These are phyloP conservation scores for Cephonodes hylas DNA, from an alignment of 2,888 invertebrate species.

Conservation along the genomic window DNA sequence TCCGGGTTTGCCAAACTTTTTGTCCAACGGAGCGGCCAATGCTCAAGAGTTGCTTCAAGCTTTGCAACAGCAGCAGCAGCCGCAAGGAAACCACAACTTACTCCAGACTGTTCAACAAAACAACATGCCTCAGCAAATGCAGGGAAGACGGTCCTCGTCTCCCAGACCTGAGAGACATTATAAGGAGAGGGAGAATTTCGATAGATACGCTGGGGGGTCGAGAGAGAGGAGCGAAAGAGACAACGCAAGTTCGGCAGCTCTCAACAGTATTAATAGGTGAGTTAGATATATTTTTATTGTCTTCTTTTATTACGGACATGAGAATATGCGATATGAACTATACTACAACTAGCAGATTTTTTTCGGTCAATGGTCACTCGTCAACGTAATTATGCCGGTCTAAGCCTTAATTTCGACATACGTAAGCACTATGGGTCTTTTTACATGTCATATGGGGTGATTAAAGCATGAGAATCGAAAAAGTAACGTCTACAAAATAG, in stretches of 20 bases:
- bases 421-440: too few relatives aligned
- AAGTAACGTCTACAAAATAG: too few relatives aligned
- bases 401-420: too few relatives aligned
- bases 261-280: conserved; percentile 86
- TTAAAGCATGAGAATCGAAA: too few relatives aligned
- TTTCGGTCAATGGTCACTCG: too few relatives aligned
- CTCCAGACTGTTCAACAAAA: conserved; percentile 76
- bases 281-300: conserved; percentile 29
- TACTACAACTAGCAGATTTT: too few relatives aligned
- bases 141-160: conserved; percentile 72
- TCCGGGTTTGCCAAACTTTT: conserved; percentile 85
- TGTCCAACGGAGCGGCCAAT: conserved; percentile 85
- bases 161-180: conserved; percentile 73
- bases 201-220: conserved; percentile 68
- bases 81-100: conserved; percentile 74
- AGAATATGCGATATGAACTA: too few relatives aligned
- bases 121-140: conserved; percentile 73
- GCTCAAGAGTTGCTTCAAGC: conserved; percentile 89
- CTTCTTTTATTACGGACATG: too few relatives aligned
- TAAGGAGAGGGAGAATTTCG: conserved; percentile 75
- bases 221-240: conserved; percentile 78
- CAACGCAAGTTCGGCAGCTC: conserved; percentile 79
- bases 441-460: too few relatives aligned
- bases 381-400: too few relatives aligned
- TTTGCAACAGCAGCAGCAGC: conserved; percentile 85